Conservation (phyloP, 2,113 vertebrate genomes). For the Potamarius usumacintae region DNA sequence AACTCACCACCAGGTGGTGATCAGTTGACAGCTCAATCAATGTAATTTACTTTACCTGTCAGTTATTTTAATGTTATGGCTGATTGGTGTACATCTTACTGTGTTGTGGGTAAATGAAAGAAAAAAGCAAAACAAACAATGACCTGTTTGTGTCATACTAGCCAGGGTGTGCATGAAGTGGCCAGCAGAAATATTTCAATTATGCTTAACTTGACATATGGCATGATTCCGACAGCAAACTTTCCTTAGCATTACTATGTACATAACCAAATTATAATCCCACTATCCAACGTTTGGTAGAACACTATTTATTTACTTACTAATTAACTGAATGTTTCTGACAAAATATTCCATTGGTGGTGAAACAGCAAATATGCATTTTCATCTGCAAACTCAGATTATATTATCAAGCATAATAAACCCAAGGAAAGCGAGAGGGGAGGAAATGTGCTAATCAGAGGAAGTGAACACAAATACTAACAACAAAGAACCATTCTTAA, state of each 20-base stretch:
- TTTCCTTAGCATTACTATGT: neutral
- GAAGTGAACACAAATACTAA: conserved; percentile 48
- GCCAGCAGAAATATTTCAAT: neutral
- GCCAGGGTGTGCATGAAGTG: neutral
- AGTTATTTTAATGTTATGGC: no score
- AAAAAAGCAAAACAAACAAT: no score
- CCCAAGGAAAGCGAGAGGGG: neutral
- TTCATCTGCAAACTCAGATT: neutral
- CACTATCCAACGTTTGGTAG: neutral
- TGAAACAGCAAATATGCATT: neutral
- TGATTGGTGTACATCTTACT: no score
- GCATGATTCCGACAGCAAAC: neutral
- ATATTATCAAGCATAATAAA: neutral
- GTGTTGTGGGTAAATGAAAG: no score
- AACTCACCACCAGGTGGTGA: no score
- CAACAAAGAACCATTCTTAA: conserved; percentile 57
- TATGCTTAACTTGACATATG: neutral
- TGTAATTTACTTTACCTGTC: no score
- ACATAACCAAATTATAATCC: neutral
- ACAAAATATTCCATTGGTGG: neutral
- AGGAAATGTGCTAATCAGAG: conserved; percentile 27
- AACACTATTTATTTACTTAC: neutral
- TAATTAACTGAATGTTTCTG: neutral
- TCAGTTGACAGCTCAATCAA: no score
- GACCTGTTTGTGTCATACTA: neutral